Conservation (phyloP, 2,888 invertebrate genomes). For the Oxytorus armatus region DNA sequence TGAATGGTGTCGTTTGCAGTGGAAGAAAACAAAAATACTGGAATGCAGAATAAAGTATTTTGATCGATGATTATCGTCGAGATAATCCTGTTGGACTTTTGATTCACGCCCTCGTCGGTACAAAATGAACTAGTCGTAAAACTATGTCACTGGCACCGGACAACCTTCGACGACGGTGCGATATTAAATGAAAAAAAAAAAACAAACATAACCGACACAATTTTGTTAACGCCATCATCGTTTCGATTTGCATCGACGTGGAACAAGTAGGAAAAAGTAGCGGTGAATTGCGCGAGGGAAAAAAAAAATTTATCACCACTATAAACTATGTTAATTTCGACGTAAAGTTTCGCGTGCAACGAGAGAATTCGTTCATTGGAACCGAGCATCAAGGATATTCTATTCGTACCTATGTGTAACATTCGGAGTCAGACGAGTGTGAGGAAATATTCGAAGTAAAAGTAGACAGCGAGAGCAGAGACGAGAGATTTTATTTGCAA, state of each 20-base stretch:
- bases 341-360: conserved; percentile 30
- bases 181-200: not conserved
- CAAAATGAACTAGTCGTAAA: not conserved
- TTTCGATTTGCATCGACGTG: not conserved
- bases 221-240: not conserved
- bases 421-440: conserved; percentile 36
- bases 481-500: conserved; percentile 53
- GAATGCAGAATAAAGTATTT: not conserved
- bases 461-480: conserved; percentile 32
- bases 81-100: conserved; percentile 16
- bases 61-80: not conserved
- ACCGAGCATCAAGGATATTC: conserved; percentile 45
- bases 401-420: conserved; percentile 13
- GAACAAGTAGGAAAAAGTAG: not conserved
- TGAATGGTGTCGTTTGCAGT: not conserved
- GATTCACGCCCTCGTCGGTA: not conserved
- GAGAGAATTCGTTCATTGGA: conserved; percentile 47
- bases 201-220: not conserved
- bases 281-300: conserved; percentile 9
- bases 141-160: conserved; percentile 11
- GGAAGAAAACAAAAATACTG: not conserved
- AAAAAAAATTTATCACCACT: conserved; percentile 18
- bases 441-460: conserved; percentile 54
- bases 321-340: conserved; percentile 45
- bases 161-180: conserved; percentile 5